Evolutionary conservation across 2,888 invertebrate genomes (phyloP).

Genomic region (Caenorhabditis auriculariae): DNA sequence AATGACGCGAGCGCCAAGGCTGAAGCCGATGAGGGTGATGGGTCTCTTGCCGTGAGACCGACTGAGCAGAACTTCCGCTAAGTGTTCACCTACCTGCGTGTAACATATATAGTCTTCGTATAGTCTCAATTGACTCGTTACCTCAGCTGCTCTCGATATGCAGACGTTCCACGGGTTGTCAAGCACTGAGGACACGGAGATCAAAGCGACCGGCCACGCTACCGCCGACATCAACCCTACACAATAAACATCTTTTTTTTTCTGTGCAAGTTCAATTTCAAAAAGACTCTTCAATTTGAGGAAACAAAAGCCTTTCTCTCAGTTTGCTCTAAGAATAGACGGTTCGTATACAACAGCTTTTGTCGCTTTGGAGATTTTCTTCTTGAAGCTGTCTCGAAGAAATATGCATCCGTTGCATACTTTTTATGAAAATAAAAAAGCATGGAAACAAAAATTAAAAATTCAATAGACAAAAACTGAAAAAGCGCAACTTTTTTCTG

Average conservation of each 20-base stretch:
- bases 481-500: neutral
- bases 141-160: conserved; percentile 70
- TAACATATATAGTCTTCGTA: neutral
- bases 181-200: conserved; percentile 70
- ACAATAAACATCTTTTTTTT: no score
- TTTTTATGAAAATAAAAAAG: neutral
- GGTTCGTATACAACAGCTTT: no score
- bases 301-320: neutral
- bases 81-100: conserved; percentile 69
- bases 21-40: conserved; percentile 72
- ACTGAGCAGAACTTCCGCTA: conserved; percentile 72
- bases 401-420: neutral
- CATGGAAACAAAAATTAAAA: neutral
- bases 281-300: no score
- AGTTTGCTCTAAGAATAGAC: no score
- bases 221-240: conserved; percentile 72
- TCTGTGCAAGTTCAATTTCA: no score
- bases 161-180: conserved; percentile 76
- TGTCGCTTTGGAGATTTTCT: no score
- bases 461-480: neutral
- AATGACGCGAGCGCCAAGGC: conserved; percentile 74
- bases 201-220: conserved; percentile 72
- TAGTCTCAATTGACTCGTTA: no score
- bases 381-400: no score
- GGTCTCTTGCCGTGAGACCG: conserved; percentile 73